Conservation (phyloP, 2,113 vertebrate genomes). For the Tor tambroides region DNA sequence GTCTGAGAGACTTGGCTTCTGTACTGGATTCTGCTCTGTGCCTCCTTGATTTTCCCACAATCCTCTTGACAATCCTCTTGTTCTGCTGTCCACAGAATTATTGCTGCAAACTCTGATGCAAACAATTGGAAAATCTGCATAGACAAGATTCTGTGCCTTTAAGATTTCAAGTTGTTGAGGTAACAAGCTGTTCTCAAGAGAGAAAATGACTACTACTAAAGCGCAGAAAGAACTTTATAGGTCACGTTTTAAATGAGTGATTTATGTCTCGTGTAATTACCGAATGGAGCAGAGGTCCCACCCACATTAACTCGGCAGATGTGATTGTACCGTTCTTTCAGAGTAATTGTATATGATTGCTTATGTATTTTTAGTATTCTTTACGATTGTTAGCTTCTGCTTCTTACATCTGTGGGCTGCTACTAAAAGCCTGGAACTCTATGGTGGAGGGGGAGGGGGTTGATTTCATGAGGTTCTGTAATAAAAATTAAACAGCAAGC, state of each 20-base stretch:
- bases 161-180: constrained; percentile 18
- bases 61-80: neutral
- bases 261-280: constrained; percentile 55
- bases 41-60: constrained; percentile 37
- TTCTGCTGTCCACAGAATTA: constrained; percentile 3
- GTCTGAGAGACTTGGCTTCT: constrained; percentile 34
- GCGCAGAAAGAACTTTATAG: constrained; percentile 45
- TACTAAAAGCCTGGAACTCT: neutral
- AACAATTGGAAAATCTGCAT: neutral
- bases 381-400: neutral
- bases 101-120: neutral
- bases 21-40: neutral
- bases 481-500: neutral
- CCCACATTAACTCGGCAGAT: constrained; percentile 22
- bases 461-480: constrained; percentile 2
- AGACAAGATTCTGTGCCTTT: neutral
- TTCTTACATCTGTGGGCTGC: neutral
- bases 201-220: constrained; percentile 21
- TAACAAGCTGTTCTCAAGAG: constrained; percentile 37
- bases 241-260: constrained; percentile 51
- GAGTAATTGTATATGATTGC: constrained; percentile 38
- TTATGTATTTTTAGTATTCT: constrained; percentile 35
- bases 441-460: too few relatives aligned
- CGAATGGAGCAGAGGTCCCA: constrained; percentile 3
- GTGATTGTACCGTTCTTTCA: constrained; percentile 29